Percentiles rank a stretch among this genome's conserved stretches.
These are phyloP conservation scores for Bhutanitis thaidina DNA, from an alignment of 2,888 invertebrate species.

Conservation along the genomic window DNA sequence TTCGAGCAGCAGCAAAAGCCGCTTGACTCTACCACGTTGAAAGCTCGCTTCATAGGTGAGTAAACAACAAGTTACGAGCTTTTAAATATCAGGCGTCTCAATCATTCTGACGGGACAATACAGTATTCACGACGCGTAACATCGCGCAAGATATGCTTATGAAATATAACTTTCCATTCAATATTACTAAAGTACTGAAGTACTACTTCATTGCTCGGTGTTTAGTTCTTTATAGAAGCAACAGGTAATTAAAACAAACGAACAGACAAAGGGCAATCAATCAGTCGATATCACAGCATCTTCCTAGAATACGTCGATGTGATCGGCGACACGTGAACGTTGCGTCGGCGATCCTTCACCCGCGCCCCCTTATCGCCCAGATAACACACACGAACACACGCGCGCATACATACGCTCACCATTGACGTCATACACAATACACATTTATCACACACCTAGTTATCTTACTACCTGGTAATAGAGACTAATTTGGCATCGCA, in stretches of 20 bases:
- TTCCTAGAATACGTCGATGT: slow-evolving; percentile 49
- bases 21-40: no score
- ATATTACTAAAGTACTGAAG: no score
- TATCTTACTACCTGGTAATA: slow-evolving; percentile 33
- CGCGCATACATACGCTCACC: slow-evolving; percentile 39
- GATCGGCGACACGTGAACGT: slow-evolving; percentile 53
- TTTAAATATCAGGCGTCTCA: no score
- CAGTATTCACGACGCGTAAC: no score
- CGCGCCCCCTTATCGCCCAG: slow-evolving; percentile 40
- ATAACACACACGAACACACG: slow-evolving; percentile 48
- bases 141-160: no score
- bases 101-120: no score
- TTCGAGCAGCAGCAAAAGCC: no score
- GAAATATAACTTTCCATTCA: no score
- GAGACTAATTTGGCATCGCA: slow-evolving; percentile 27
- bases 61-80: no score
- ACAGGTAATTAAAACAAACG: slow-evolving; percentile 15
- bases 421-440: slow-evolving; percentile 62
- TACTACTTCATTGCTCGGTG: no score
- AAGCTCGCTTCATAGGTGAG: no score
- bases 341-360: slow-evolving; percentile 65
- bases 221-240: neutral
- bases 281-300: slow-evolving; percentile 41
- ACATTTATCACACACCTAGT: slow-evolving; percentile 21
- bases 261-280: slow-evolving; percentile 63